phyloP scores from a whole-genome alignment of 2,888 invertebrate species.

The Baccha elongata region DNA sequence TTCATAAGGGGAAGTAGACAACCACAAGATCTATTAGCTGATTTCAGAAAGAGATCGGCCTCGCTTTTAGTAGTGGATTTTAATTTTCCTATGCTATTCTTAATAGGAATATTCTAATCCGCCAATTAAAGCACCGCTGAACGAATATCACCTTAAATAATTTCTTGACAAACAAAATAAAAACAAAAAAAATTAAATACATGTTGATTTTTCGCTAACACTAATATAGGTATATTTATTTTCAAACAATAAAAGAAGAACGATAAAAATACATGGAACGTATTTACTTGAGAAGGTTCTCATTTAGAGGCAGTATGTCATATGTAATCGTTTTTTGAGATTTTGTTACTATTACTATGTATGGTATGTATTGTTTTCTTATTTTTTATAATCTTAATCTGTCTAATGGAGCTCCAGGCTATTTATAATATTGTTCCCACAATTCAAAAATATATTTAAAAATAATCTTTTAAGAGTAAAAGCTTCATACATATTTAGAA shows the following conservation, averaged over 20 bases:
- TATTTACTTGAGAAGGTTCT: constrained; percentile 44
- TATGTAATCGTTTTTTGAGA: too few relatives aligned
- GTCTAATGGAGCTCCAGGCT: constrained; percentile 12
- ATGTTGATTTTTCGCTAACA: not conserved
- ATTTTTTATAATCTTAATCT: constrained; percentile 3
- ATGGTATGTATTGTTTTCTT: constrained; percentile 5
- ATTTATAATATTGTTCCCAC: not conserved
- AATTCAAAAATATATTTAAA: not conserved
- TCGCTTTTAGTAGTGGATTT: too few relatives aligned
- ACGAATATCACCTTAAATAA: too few relatives aligned
- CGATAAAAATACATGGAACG: constrained; percentile 39
- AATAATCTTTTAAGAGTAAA: not conserved
- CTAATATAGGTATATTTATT: constrained; percentile 50
- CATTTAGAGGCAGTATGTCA: constrained; percentile 17
- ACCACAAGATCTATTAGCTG: too few relatives aligned
- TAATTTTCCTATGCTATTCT: too few relatives aligned
- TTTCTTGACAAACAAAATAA: too few relatives aligned
- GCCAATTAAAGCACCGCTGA: too few relatives aligned
- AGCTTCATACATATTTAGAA: not conserved
- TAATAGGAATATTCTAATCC: too few relatives aligned
- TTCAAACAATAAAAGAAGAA: constrained; percentile 43
- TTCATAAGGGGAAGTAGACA: too few relatives aligned
- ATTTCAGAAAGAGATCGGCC: too few relatives aligned
- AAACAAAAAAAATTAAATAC: too few relatives aligned
- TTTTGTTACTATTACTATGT: constrained; percentile 1